Base-by-base conservation (phyloP, 2,888 invertebrate genomes). In the Hylaea fasciaria region DNA sequence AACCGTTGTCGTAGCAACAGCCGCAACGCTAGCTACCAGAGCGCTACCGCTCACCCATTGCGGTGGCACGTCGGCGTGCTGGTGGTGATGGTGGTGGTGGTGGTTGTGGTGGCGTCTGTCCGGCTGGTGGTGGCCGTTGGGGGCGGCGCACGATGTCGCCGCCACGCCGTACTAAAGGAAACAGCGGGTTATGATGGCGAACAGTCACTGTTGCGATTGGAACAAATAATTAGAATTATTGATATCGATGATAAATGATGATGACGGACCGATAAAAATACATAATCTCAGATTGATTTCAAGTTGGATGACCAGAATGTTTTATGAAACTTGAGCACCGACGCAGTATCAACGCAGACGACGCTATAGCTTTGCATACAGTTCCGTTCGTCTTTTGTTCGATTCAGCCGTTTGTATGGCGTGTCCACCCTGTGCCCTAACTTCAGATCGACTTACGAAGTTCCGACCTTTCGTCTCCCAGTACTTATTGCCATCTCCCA, bases 61-160 rank as follows among this genome's bases (percentile, higher is more conserved):
- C 69, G 91, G 91, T 56, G 91, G 91, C 57, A 92, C 91, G 74
- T 92, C 91, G 44, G 92, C 92, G 87, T 90, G 91, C 78, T 89
- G 92, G 71, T 90, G 91, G 47, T 88, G 89, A 12, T 86, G 92
- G 71, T 89, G 89, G 56, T 87, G 88, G 35, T 85, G 85, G 58
- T 82, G 87, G 66, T 85, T 86, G 60, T 85, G 86, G 66, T 88
- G 89, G 53, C 90, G 80, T 47, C 90, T 71, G 81, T 89, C 89
- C 29, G 85, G 82, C 80, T 88, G 89, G 78, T 91, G 92, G 83
- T 91, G 91, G 53, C 90, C 90, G 85, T 90, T 89, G 69, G 87
- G 78, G 52, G 90, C 90, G 62, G 91, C 87, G 79, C 92, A 91
- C 78, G 91, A 91, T 69, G 91, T 91, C 81, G 91, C 91, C 85